phyloP scores from a whole-genome alignment of 2,888 invertebrate genomes.

The Pseudococcus longispinus region DNA sequence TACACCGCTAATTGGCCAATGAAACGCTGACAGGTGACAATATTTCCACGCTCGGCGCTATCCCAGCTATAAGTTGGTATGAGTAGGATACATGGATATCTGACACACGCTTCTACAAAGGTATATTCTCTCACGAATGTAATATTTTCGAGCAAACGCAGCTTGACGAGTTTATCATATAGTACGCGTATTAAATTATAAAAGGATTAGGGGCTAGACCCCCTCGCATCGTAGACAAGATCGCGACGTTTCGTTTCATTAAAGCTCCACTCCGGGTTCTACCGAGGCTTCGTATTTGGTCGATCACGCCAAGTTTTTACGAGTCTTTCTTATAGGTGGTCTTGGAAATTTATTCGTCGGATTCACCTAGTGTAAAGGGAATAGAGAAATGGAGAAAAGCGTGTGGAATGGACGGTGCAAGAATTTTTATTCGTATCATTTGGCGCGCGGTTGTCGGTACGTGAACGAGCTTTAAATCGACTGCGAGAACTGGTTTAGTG shows the following conservation, averaged over 20 bases:
- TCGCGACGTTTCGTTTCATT: background rate
- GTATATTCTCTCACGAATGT: background rate
- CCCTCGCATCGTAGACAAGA: background rate
- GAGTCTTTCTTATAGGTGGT: background rate
- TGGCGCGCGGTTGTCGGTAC: background rate
- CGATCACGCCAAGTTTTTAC: slow-evolving; percentile 11
- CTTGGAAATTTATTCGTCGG: slow-evolving; percentile 29
- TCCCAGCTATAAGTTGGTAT: background rate
- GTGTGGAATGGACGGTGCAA: background rate
- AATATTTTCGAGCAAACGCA: background rate
- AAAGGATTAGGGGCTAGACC: background rate
- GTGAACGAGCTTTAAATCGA: slow-evolving; percentile 8
- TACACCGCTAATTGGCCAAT: slow-evolving; percentile 51
- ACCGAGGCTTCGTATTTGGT: background rate
- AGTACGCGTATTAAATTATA: slow-evolving; percentile 26
- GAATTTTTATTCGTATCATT: slow-evolving; percentile 40
- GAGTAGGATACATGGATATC: background rate
- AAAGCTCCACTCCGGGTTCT: too few species aligned
- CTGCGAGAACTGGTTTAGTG: slow-evolving; percentile 27
- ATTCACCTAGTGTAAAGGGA: background rate
- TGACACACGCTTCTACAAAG: background rate
- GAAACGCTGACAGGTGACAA: slow-evolving; percentile 55
- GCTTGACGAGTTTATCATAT: background rate
- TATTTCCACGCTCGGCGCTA: slow-evolving; percentile 49
- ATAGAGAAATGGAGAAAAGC: background rate